phyloP scores from a whole-genome alignment of 2,888 invertebrate genomes.

The Frankliniella intonsa region DNA sequence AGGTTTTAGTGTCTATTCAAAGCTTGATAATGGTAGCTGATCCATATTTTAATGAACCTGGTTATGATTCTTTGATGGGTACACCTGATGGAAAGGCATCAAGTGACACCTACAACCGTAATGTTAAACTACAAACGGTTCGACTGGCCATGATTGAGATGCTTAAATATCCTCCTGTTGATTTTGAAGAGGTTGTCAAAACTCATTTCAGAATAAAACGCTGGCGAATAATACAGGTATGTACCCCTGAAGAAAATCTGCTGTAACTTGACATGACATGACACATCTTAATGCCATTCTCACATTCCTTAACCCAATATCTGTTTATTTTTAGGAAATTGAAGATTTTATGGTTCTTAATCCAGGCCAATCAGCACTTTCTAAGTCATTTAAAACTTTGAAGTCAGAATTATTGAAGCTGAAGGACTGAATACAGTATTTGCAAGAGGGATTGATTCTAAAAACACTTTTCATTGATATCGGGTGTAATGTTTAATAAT shows the following conservation, averaged over 20 bases:
- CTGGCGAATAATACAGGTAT: constrained; percentile 36
- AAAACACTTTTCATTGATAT: background rate
- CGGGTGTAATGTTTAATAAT: background rate
- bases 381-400: background rate
- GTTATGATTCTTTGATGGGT: constrained; percentile 34
- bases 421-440: constrained; percentile 7
- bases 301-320: background rate
- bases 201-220: constrained; percentile 36
- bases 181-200: constrained; percentile 36
- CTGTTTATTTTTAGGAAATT: background rate
- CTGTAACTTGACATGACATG: too few species aligned
- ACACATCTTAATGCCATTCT: background rate
- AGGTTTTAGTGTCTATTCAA: constrained; percentile 37
- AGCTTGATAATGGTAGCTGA: constrained; percentile 37
- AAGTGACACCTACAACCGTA: constrained; percentile 35
- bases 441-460: background rate
- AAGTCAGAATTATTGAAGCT: constrained; percentile 2
- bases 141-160: constrained; percentile 36
- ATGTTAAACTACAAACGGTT: constrained; percentile 34
- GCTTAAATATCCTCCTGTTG: constrained; percentile 34
- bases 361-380: background rate
- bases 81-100: constrained; percentile 31
- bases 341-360: background rate
- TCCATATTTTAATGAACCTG: constrained; percentile 37
- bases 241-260: background rate